Evolutionary conservation across 35 echinoderm and acorn worm species (phyloP), one percentile per base, ranked within the genome.

Genomic region (Chiridota heheva): DNA sequence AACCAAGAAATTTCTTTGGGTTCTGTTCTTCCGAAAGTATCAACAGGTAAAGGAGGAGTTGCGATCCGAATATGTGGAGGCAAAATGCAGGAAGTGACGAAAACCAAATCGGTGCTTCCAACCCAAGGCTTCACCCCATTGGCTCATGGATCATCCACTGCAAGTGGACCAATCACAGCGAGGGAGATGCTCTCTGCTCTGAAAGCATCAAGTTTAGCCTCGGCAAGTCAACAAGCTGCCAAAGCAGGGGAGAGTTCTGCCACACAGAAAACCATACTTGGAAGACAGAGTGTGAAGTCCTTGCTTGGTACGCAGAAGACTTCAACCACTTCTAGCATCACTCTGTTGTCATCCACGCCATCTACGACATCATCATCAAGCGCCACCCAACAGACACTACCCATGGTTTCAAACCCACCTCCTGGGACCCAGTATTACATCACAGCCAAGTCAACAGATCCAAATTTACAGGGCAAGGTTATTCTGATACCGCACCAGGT

Each of bases 401-500:
- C 66, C 36, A 63, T 86, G 12, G 77, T 88, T 24, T 81, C 95
- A 26, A 84, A 77, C 57, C 84, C 84, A 0, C 76, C 90, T 8
- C 83, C 88, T 16, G 95, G 95, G 25, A 91, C 95, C 29, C 95
- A 98, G 57, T 98, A 98, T 76, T 98, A 91, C 62, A 86, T 98
- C 57, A 91, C 95, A 0, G 95, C 95, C 3, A 98, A 91, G 39
- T 98, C 95, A 44, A 92, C 95, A 15, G 95, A 98, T 69, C 90
- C 90, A 40, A 98, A 98, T 44, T 77, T 98, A 1, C 89, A 98
- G 78, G 95, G 95, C 18, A 98, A 98, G 51, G 89, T 98, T 1
- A 98, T 98, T 7, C 70, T 98, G 37, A 98, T 98, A 35, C 95
- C 95, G 6, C 95, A 98, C 40, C 95, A 98, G 76, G 95, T 91